phyloP scores from a whole-genome alignment of 37 sponge, comb jelly and placozoan genomes.

The Beroe forskalii region DNA sequence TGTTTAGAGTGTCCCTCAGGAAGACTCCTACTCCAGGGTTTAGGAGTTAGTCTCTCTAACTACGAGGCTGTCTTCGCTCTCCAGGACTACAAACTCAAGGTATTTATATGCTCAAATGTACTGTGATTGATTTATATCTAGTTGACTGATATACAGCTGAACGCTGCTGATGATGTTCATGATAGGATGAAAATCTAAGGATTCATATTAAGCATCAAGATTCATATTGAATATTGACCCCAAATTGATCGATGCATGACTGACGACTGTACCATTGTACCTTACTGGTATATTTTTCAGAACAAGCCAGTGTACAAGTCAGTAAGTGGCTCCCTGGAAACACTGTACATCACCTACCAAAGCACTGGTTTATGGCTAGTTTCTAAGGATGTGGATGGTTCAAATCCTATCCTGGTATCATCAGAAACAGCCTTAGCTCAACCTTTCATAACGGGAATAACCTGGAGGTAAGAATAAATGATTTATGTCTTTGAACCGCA shows the following conservation, averaged over 20 bases:
- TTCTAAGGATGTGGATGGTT: neutral
- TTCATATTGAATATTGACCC: no score
- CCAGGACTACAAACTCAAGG: neutral
- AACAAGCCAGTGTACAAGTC: neutral
- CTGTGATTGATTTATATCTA: no score
- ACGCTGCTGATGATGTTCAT: no score
- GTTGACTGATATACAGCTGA: no score
- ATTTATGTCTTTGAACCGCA: no score
- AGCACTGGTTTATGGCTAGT: neutral
- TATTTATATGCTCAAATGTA: no score
- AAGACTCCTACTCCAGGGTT: neutral
- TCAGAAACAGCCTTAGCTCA: neutral
- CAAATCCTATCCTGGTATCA: neutral
- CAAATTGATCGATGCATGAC: no score
- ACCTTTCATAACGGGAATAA: neutral
- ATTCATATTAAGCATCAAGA: no score
- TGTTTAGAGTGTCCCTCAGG: constrained; percentile 13
- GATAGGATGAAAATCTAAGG: no score
- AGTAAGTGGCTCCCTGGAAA: neutral
- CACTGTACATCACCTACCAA: neutral
- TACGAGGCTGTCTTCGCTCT: neutral
- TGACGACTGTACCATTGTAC: no score
- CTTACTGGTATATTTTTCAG: neutral
- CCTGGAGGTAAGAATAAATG: no score
- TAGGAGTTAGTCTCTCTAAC: neutral